Evolutionary conservation across 2,888 invertebrate genomes (phyloP), one percentile per base, ranked within the genome.

Genomic region (Hydrotaea diabolus): DNA sequence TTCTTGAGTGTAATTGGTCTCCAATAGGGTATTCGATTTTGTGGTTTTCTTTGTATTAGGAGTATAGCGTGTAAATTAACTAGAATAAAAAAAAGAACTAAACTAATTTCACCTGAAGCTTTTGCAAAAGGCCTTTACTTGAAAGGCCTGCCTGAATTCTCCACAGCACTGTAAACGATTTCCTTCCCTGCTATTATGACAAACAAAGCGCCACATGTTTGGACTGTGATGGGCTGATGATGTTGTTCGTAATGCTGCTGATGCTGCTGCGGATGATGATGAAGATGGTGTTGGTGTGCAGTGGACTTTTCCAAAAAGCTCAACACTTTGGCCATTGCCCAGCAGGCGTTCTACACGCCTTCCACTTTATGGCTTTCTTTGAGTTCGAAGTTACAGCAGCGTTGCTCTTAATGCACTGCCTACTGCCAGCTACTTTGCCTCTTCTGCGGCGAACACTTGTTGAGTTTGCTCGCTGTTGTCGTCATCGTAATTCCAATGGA

Each of bases 191-290:
- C 17, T 72, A 82, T 81, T 85, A 79, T 85, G 85, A 85, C 79
- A 82, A 66, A 77, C 49, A 85, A 81, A 81, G 85, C 85, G 82
- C 85, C 85, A 85, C 85, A 85, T 84, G 74, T 80, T 80, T 53
- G 36, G 26, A 36, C 62, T 84, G 78, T 80, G 83, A 77, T 53
- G 43, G 17, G n/a, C 31, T 77, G 31, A 23, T 74, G 77, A 36
- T 36, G 3, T 8, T 36, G 36, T 5, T 5, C 8, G 5, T 36
- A 8, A 3, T 39, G 39, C 39, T 39, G 39, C 4, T 53, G 62
- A 26, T 49, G 46, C 9, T 77, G 64, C 62, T 75, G 76, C 26
- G 21, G 81, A 59, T 49, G 78, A 72, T 76, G 71, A 49, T 79
- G 64, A 19, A 39, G 55, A 19, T 81, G 77, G 57, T 84, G 78